Base-by-base conservation (phyloP, 2,888 invertebrate species). In the Aradus depressus region DNA sequence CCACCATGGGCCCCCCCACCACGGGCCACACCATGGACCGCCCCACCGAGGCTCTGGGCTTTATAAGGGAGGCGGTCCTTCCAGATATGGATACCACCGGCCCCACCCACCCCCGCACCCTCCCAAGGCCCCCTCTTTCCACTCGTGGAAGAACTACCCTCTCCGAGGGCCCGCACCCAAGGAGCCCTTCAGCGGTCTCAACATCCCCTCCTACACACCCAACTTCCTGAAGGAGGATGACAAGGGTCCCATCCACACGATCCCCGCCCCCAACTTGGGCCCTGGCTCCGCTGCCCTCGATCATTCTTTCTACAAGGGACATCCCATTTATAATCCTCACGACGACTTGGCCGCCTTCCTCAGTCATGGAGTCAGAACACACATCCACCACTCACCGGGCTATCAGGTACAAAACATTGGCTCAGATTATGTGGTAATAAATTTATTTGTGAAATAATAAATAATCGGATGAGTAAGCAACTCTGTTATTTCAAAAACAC, bases 191-290 rank as follows among this genome's bases (percentile, higher is more conserved):
- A 53, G 53, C 23, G 41, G 55, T 16, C 43, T 54, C 43, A 43
- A 14, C 34, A 47, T 3, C 23, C 35, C 21, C 28, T 12, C 52
- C 3, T 53, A 53, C 19, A 37, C 51, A 1, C 53, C 54, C 5
- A 47, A 45, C 19, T 54, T 43, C 41, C 22, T 58, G 5, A 47
- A 38, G 26, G 53, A 57, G 26, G 60, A 61, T 52, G 68, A 70
- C 53, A 75, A 76, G 64, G 84, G 84, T 60, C 86, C 86, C 2
- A 87, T 88, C 64, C 86, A 86, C 68, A 86, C 87, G 8, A 85
- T 88, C 58, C 86, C 86, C 63, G 87, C 88, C 21, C 88, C 88
- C 6, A 86, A 87, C 70, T 71, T 88, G 44, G 80, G 80, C 59
- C 73, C 76, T 5, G 49, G n/a, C n/a, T n/a, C n/a, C n/a, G n/a